Evolutionary conservation across 2,113 vertebrate species (phyloP).

Genomic region (Siphamia tubifer): DNA sequence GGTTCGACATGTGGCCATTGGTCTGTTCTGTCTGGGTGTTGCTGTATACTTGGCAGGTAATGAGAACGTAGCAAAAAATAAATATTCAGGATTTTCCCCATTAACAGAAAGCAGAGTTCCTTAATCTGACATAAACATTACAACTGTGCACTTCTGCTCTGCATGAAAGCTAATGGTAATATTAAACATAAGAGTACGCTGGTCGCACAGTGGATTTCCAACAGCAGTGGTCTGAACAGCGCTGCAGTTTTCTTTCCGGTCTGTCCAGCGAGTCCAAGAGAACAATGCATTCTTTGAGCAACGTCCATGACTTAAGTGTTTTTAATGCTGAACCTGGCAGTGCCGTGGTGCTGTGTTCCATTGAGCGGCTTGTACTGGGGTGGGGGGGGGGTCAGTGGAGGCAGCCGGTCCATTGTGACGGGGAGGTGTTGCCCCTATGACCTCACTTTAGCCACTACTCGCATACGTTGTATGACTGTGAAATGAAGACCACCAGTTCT

Average conservation of each 20-base stretch:
- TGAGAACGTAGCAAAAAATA: conserved; percentile 21
- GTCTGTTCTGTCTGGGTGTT: conserved; percentile 89
- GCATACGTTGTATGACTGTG: conserved; percentile 4
- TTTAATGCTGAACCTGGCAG: conserved; percentile 68
- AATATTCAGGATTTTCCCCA: background rate
- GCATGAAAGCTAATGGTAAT: background rate
- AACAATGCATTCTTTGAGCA: conserved; percentile 77
- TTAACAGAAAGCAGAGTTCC: background rate
- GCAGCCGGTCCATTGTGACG: conserved; percentile 37
- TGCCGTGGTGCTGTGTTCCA: conserved; percentile 48
- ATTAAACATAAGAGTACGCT: background rate
- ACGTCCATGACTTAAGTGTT: conserved; percentile 65
- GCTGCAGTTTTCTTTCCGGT: conserved; percentile 23
- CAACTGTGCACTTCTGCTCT: background rate
- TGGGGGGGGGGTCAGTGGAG: conserved; percentile 24
- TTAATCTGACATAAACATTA: background rate
- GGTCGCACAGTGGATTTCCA: background rate
- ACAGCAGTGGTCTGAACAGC: conserved; percentile 16
- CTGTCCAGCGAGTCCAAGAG: conserved; percentile 28
- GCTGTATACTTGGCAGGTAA: conserved; percentile 88
- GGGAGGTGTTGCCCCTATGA: conserved; percentile 30
- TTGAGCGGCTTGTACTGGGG: conserved; percentile 47
- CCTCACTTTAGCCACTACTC: conserved; percentile 33
- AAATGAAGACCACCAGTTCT: conserved; percentile 10
- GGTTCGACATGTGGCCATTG: conserved; percentile 84